Percentiles rank a stretch among this genome's conserved stretches.
Evolutionary conservation across 2,113 vertebrate genomes (phyloP).

Genomic region (Lanius ludovicianus): DNA sequence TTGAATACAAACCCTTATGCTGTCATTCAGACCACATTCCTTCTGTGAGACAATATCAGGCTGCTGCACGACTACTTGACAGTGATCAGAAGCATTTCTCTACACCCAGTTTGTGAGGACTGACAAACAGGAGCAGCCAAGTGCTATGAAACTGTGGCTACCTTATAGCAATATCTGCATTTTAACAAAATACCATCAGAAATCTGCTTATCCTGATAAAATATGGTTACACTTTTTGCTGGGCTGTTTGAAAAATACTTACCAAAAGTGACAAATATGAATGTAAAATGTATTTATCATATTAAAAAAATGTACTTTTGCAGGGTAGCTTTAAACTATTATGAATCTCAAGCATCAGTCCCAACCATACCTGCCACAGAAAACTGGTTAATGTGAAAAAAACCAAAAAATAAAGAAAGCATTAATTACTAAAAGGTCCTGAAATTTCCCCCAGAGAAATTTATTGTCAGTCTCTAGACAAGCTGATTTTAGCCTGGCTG

Average conservation of each 20-base stretch:
- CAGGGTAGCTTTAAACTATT: neutral
- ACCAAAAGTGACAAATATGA: neutral
- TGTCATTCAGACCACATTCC: neutral
- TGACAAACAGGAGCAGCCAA: neutral
- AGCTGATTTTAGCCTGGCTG: neutral
- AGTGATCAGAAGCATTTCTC: neutral
- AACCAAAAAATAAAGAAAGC: neutral
- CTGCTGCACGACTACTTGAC: neutral
- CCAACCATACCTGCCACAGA: neutral
- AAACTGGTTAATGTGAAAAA: neutral
- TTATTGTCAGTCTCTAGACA: neutral
- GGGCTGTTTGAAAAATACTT: neutral
- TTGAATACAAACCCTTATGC: neutral
- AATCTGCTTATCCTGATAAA: neutral
- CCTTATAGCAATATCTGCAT: neutral
- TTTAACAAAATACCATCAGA: neutral
- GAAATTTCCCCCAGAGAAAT: neutral
- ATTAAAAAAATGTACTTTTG: neutral
- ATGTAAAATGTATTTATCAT: neutral
- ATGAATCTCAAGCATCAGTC: neutral
- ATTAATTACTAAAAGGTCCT: neutral
- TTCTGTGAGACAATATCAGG: neutral
- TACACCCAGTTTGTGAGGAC: neutral
- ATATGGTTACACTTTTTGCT: neutral
- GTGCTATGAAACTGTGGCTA: neutral